Conservation (phyloP, 2,888 invertebrate species). For the Hartigia nigra region DNA sequence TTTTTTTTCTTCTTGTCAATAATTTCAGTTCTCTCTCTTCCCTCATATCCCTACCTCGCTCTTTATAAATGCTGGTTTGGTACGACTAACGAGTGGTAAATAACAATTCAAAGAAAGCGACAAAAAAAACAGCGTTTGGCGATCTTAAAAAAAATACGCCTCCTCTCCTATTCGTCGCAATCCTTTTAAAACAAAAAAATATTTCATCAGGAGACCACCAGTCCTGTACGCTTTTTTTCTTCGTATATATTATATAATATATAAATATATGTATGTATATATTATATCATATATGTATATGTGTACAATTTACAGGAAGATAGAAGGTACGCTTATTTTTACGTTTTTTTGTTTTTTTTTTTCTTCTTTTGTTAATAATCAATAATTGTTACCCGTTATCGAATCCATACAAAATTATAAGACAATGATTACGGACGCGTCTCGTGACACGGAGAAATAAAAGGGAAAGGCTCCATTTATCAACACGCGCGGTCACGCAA, state of each 20-base stretch:
- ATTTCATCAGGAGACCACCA: constrained; percentile 23
- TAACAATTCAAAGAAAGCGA: neutral
- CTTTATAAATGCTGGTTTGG: constrained; percentile 61
- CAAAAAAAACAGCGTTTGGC: neutral
- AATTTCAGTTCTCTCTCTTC: constrained; percentile 9
- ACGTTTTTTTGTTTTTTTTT: neutral
- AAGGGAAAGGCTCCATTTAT: neutral
- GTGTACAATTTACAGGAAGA: constrained; percentile 57
- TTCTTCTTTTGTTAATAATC: neutral
- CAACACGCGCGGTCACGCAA: neutral
- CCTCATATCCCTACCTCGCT: neutral
- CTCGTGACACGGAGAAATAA: neutral
- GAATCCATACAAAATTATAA: neutral
- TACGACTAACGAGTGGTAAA: constrained; percentile 52
- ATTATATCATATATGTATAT: neutral
- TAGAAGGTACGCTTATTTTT: constrained; percentile 40
- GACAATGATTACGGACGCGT: neutral
- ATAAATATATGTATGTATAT: neutral
- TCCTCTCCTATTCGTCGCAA: neutral
- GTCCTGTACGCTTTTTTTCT: neutral
- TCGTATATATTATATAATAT: neutral
- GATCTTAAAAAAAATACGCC: neutral
- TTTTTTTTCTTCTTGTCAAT: constrained; percentile 10
- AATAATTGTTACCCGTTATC: neutral
- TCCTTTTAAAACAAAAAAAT: constrained; percentile 18